A percentile compares a stretch with the other conserved stretches of the same genome.
phyloP scores from a whole-genome alignment of 2,888 invertebrate genomes.

The Drosophila phalerata region DNA sequence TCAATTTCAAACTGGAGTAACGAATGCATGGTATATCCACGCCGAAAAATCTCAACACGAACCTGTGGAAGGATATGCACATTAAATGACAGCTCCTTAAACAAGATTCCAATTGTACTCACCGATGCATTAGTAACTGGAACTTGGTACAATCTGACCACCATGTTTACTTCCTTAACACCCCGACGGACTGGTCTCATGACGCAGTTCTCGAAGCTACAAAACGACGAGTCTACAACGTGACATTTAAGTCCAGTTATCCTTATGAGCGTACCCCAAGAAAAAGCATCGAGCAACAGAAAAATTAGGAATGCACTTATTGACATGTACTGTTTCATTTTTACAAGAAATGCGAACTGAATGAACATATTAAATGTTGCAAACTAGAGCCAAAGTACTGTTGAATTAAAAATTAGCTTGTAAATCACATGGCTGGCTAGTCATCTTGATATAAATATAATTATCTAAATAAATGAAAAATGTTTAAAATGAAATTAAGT shows the following conservation, averaged over 20 bases:
- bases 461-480: not conserved
- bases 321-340: conserved; percentile 2
- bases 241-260: conserved; percentile 27
- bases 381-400: not conserved
- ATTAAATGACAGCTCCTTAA: not conserved
- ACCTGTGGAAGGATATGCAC: not conserved
- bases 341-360: not conserved
- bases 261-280: not conserved
- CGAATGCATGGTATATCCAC: conserved; percentile 3
- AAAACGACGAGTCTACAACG: conserved; percentile 9
- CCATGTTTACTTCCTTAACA: conserved; percentile 18
- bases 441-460: not conserved
- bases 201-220: conserved; percentile 7
- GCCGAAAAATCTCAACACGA: conserved; percentile 2
- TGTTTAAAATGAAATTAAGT: not conserved
- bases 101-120: not conserved
- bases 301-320: not conserved
- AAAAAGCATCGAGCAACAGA: not conserved
- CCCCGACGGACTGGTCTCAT: conserved; percentile 27
- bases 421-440: not conserved
- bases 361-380: not conserved
- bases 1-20: conserved; percentile 25
- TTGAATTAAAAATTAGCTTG: not conserved
- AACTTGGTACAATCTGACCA: conserved; percentile 12
- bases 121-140: conserved; percentile 49